Evolutionary conservation across 1,140 invertebrate species (phyloP).

Genomic region (Trichonephila clavipes): DNA sequence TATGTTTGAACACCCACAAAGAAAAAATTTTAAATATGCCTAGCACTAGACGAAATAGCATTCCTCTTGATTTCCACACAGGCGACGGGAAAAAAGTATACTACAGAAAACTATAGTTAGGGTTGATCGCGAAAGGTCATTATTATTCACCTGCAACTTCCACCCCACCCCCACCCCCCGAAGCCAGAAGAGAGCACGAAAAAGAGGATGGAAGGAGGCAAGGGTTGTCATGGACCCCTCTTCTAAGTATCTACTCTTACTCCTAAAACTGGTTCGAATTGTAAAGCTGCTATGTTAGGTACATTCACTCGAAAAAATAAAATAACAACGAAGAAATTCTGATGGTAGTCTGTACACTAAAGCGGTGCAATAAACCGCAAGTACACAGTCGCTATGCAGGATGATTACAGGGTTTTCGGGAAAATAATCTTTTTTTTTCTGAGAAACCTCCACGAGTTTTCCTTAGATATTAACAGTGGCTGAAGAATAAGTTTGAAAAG

Average conservation of each 20-base stretch:
- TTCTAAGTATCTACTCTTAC: neutral
- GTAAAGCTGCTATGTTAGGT: neutral
- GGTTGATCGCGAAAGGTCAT: neutral
- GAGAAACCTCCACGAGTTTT: neutral
- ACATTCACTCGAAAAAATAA: conserved; percentile 5
- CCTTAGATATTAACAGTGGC: neutral
- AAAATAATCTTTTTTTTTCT: neutral
- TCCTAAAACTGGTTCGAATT: conserved; percentile 12
- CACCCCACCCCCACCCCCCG: neutral
- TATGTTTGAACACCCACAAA: too few species aligned
- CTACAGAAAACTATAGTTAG: neutral
- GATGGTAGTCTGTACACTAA: neutral
- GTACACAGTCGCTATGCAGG: neutral
- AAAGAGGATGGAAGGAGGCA: neutral
- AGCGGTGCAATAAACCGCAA: conserved; percentile 2
- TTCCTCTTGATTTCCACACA: neutral
- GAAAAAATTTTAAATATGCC: too few species aligned
- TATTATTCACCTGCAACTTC: neutral
- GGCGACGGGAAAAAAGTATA: neutral
- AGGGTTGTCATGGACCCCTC: neutral
- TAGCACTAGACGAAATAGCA: too few species aligned
- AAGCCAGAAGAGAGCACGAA: neutral
- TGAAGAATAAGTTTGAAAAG: neutral
- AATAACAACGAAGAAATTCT: neutral
- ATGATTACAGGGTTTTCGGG: conserved; percentile 9